These are phyloP conservation scores for Pimpla rufipes DNA, from an alignment of 2,888 invertebrate species.

Conservation along the genomic window DNA sequence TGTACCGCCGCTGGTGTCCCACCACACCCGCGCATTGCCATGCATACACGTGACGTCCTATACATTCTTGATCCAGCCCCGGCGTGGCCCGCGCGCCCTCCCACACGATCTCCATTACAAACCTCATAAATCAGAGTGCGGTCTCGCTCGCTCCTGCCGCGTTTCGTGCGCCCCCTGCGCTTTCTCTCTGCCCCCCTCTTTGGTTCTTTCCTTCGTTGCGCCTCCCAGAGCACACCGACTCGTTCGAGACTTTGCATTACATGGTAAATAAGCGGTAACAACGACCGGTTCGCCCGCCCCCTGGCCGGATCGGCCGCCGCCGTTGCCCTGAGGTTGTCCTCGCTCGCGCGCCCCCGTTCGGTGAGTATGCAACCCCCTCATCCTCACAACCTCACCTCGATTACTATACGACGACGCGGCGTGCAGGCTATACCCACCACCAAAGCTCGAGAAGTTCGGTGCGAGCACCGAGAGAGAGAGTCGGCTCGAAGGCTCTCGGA, in stretches of 20 bases:
- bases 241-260: slow-evolving; percentile 75
- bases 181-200: too few relatives aligned
- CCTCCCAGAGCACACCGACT: slow-evolving; percentile 44
- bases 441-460: slow-evolving; percentile 38
- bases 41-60: slow-evolving; percentile 13
- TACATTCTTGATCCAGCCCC: slow-evolving; percentile 45
- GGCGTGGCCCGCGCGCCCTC: slow-evolving; percentile 45
- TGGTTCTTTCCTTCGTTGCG: slow-evolving; percentile 47
- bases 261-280: slow-evolving; percentile 80
- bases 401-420: slow-evolving; percentile 52
- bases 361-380: slow-evolving; percentile 48
- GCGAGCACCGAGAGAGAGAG: too few relatives aligned
- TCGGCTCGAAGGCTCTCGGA: slow-evolving; percentile 32
- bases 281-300: slow-evolving; percentile 69
- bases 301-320: slow-evolving; percentile 50
- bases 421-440: slow-evolving; percentile 9
- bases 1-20: slow-evolving; percentile 14
- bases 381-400: slow-evolving; percentile 35
- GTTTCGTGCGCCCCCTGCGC: slow-evolving; percentile 40
- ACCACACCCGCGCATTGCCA: slow-evolving; percentile 23
- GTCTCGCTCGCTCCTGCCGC: slow-evolving; percentile 57
- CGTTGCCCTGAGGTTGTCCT: slow-evolving; percentile 51
- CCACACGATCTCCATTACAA: slow-evolving; percentile 72
- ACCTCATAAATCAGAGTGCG: slow-evolving; percentile 75
- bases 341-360: slow-evolving; percentile 30